Evolutionary conservation across 2,797 vertebrate species (phyloP).

Genomic region (Leucoraja ocellata): DNA sequence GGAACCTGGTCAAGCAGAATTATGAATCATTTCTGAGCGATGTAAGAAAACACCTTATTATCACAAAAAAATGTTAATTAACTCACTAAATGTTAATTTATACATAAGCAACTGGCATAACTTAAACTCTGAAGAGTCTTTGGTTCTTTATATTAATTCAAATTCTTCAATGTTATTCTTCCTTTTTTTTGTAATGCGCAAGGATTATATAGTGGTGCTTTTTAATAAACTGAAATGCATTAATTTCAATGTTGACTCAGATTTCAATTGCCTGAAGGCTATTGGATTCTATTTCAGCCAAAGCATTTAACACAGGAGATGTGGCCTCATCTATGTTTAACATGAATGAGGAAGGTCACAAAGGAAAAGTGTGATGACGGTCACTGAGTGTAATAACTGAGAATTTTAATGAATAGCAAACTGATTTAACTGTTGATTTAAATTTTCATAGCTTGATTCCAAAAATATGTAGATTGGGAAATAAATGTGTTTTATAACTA

Average conservation of each 20-base stretch:
- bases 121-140: neutral
- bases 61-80: neutral
- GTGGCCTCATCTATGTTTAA: neutral
- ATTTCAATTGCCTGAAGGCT: neutral
- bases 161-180: neutral
- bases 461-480: slow-evolving; percentile 4
- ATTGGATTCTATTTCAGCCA: neutral
- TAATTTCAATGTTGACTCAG: neutral
- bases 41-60: neutral
- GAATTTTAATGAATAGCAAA: slow-evolving; percentile 5
- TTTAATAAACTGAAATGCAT: neutral
- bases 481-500: neutral
- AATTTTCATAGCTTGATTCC: slow-evolving; percentile 1
- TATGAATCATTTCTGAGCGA: neutral
- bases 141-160: neutral
- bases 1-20: neutral
- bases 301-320: neutral
- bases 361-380: slow-evolving; percentile 7
- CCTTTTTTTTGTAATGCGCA: neutral
- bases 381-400: neutral
- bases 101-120: neutral
- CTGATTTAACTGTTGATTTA: slow-evolving; percentile 1
- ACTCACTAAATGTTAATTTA: neutral
- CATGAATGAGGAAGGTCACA: neutral
- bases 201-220: neutral